These are phyloP conservation scores for Hyles vespertilio DNA, from an alignment of 1,140 invertebrate species.

Conservation along the genomic window DNA sequence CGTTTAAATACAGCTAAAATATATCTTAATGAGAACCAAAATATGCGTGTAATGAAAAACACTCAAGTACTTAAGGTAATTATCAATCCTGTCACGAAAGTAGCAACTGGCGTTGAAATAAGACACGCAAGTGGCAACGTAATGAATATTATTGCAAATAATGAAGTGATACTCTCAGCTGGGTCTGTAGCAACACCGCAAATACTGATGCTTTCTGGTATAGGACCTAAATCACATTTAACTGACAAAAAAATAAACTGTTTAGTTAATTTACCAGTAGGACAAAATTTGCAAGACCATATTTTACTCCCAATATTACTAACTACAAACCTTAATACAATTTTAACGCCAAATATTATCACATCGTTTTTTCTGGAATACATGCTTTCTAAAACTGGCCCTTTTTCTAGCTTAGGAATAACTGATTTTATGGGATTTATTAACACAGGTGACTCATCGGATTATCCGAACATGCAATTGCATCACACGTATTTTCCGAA, in stretches of 20 bases:
- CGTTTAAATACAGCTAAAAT: too few species aligned
- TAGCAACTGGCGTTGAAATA: slow-evolving; percentile 1
- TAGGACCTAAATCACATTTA: slow-evolving; percentile 1
- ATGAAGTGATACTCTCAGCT: slow-evolving; percentile 1
- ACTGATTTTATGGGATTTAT: background rate
- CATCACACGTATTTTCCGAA: too few species aligned
- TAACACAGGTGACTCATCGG: background rate
- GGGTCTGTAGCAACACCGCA: background rate
- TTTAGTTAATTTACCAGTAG: background rate
- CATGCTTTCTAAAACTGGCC: background rate
- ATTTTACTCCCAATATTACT: background rate
- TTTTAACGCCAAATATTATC: background rate
- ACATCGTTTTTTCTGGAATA: background rate
- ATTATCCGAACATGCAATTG: background rate
- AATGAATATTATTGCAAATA: background rate
- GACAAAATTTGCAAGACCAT: background rate
- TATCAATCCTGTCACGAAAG: background rate
- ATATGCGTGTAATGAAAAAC: slow-evolving; percentile 2
- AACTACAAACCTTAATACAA: background rate
- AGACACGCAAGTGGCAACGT: too few species aligned
- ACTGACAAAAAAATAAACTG: background rate
- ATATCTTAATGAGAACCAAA: too few species aligned
- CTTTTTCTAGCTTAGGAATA: background rate
- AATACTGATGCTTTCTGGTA: background rate
- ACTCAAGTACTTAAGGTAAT: background rate